phyloP scores from a whole-genome alignment of 2,888 invertebrate genomes.

The Rotaria sp. region DNA sequence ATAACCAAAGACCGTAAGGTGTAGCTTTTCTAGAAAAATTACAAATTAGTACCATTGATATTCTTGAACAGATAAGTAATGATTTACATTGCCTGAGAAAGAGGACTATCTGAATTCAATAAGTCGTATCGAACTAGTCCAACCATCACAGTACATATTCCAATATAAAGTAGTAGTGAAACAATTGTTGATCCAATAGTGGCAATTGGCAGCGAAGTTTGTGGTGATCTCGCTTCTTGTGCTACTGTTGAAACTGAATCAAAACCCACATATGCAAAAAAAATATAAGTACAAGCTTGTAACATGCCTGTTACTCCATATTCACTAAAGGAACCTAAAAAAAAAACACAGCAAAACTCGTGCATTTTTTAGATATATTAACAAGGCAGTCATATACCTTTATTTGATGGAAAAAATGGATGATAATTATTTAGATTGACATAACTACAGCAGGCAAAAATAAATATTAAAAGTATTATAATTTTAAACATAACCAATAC shows the following conservation, averaged over 20 bases:
- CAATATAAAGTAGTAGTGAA: background rate
- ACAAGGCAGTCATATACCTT: background rate
- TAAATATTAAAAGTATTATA: background rate
- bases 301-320: constrained; percentile 27
- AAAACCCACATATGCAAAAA: constrained; percentile 37
- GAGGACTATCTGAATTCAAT: constrained; percentile 16
- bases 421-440: background rate
- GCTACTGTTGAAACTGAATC: constrained; percentile 37
- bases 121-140: background rate
- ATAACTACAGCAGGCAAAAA: background rate
- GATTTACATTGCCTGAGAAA: background rate
- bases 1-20: background rate
- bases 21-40: background rate
- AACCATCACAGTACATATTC: background rate
- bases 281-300: background rate
- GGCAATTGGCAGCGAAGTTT: constrained; percentile 11
- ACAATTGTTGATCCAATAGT: constrained; percentile 29
- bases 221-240: constrained; percentile 26
- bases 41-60: background rate
- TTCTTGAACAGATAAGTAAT: background rate
- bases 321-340: background rate
- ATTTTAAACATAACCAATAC: background rate
- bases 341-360: background rate
- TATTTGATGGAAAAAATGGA: background rate
- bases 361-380: background rate